Evolutionary conservation across 1,140 invertebrate species (phyloP).

Genomic region (Radopholus similis): DNA sequence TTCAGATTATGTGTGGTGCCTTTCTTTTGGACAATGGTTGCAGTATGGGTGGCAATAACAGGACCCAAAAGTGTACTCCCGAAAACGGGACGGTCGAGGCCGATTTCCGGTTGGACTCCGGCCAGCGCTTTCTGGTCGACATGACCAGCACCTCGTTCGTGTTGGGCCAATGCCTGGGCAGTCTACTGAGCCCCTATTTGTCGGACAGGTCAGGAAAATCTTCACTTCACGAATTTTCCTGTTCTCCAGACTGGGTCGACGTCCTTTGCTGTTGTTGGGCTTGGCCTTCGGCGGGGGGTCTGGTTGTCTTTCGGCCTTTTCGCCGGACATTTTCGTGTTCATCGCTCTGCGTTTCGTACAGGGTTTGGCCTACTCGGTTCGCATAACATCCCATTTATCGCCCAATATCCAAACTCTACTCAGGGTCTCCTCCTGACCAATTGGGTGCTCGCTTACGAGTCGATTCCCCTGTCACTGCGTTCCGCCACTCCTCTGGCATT

Average conservation of each 20-base stretch:
- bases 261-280: slow-evolving; percentile 11
- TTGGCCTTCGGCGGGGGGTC: slow-evolving; percentile 1
- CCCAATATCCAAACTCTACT: slow-evolving; percentile 16
- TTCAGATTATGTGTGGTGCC: slow-evolving; percentile 2
- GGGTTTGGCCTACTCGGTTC: slow-evolving; percentile 29
- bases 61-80: not conserved
- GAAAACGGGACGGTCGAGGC: not conserved
- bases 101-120: not conserved
- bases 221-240: not conserved
- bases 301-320: slow-evolving; percentile 19
- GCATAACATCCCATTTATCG: not conserved
- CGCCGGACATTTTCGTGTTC: slow-evolving; percentile 36
- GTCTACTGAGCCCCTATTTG: not conserved
- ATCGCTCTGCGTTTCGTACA: slow-evolving; percentile 34
- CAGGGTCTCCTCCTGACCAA: slow-evolving; percentile 32
- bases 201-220: not conserved
- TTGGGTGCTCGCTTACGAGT: slow-evolving; percentile 51
- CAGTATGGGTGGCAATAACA: not conserved
- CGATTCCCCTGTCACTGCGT: not conserved
- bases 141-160: not conserved
- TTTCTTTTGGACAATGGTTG: not conserved
- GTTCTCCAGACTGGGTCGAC: slow-evolving; percentile 21
- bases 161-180: not conserved
- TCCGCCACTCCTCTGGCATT: slow-evolving; percentile 32
- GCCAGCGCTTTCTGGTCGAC: too few species aligned